Evolutionary conservation across 2,888 invertebrate species (phyloP), one percentile per base, ranked within the genome.

Genomic region (Eupeodes latifasciatus): DNA sequence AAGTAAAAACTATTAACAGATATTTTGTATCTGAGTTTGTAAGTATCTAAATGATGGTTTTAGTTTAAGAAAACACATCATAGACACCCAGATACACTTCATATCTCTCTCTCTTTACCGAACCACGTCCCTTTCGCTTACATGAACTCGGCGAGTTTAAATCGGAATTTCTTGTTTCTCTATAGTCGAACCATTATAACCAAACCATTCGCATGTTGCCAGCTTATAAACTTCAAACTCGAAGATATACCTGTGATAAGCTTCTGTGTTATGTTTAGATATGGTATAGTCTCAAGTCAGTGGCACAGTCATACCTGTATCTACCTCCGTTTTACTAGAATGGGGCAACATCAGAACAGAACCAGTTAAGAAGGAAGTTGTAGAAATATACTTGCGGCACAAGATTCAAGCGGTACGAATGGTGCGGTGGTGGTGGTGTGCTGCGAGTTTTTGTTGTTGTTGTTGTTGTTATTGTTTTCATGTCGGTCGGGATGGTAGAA

Each of bases 121-220:
- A 40, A 40, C 40, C 40, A 36, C 36, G 47, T 27, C 44, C 57
- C 72, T 59, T 27, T 62, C 27, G 66, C 49, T 27, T 16, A 40
- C 16, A 47, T 27, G 57, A 12, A 51, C 72, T 67, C 40, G 40
- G 40, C 27, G 27, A 27, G 27, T 27, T 27, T 2, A 27, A 27
- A 27, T 27, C 27, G 27, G 27, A 27, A 27, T 27, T 27, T 27
- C 27, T 27, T 27, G 27, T 27, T 27, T 27, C 27, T 27, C 27
- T 27, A 27, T 2, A 27, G 27, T 27, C 71, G 69, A 40, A 7
- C 5, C 40, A 40, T 59, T 59, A 64, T 16, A 55, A 4, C 12
- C 89, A 89, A 55, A 4, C 12, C 89, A 89, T 89, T 91, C 89
- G 91, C 91, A 91, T 91, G 91, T 91, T 91, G 90, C 80, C 90